Evolutionary conservation across 1,140 invertebrate species (phyloP).

Genomic region (Macrocentrus cingulum): DNA sequence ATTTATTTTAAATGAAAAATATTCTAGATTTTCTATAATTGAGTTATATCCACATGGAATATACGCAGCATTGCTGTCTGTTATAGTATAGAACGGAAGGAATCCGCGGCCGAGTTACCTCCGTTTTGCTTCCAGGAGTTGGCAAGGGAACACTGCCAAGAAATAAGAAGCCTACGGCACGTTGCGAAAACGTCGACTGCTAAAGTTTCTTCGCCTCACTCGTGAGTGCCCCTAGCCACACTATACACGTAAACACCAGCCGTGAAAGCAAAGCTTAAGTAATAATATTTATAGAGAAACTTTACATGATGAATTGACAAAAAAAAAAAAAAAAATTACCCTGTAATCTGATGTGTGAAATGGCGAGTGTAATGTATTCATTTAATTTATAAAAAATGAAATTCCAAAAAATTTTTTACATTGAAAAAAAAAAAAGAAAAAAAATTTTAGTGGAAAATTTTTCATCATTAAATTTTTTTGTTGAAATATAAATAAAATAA

Average conservation of each 20-base stretch:
- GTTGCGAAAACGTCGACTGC: slow-evolving; percentile 51
- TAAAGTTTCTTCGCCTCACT: slow-evolving; percentile 5
- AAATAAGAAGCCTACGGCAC: slow-evolving; percentile 49
- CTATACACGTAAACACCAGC: slow-evolving; percentile 15
- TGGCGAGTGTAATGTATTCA: too few relatives aligned
- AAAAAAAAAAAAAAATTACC: not conserved
- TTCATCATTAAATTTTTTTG: too few relatives aligned
- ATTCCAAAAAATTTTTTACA: too few relatives aligned
- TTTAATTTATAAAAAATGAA: too few relatives aligned
- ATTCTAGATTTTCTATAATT: too few relatives aligned
- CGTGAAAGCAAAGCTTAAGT: slow-evolving; percentile 16
- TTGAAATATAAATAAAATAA: too few relatives aligned
- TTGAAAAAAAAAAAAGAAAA: too few relatives aligned
- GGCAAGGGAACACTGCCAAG: slow-evolving; percentile 45
- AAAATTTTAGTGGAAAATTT: too few relatives aligned
- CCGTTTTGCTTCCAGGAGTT: slow-evolving; percentile 38
- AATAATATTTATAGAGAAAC: slow-evolving; percentile 21
- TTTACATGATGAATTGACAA: not conserved
- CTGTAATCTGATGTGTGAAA: too few relatives aligned
- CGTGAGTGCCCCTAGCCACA: not conserved
- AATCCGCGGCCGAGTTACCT: not conserved
- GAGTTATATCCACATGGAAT: not conserved
- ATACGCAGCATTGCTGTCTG: too few relatives aligned
- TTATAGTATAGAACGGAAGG: not conserved
- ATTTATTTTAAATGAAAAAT: not conserved